These are phyloP conservation scores for Vanacampus margaritifer DNA, from an alignment of 2,113 vertebrate species.

Conservation along the genomic window DNA sequence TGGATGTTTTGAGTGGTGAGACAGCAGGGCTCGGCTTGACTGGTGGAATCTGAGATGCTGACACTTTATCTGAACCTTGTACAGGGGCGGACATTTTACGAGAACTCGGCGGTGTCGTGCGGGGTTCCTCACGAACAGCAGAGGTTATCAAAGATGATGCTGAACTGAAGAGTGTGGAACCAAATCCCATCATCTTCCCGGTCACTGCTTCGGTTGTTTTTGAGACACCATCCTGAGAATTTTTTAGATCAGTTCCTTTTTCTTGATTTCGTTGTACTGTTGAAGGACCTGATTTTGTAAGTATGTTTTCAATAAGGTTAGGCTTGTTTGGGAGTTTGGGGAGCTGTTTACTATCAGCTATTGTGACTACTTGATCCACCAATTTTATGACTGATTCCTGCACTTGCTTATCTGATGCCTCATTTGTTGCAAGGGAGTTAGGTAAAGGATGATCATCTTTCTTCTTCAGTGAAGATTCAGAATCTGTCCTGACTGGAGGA, in stretches of 20 bases:
- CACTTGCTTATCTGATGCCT: background rate
- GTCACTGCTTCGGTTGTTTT: slow-evolving; percentile 51
- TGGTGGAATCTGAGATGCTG: slow-evolving; percentile 31
- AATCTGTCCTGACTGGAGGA: slow-evolving; percentile 3
- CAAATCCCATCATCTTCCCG: slow-evolving; percentile 67
- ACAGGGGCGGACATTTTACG: slow-evolving; percentile 63
- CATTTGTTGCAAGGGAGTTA: background rate
- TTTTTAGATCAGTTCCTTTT: slow-evolving; percentile 66
- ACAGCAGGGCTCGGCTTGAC: slow-evolving; percentile 34
- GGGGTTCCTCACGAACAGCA: slow-evolving; percentile 60
- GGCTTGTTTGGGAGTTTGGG: slow-evolving; percentile 37
- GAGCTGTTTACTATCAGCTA: slow-evolving; percentile 15
- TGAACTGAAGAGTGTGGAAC: slow-evolving; percentile 66
- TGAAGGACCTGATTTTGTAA: slow-evolving; percentile 57
- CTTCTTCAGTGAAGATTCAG: slow-evolving; percentile 8
- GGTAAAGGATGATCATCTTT: background rate
- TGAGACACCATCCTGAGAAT: slow-evolving; percentile 41
- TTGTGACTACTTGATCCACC: slow-evolving; percentile 20
- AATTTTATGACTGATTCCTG: slow-evolving; percentile 22
- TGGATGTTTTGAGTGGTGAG: slow-evolving; percentile 34
- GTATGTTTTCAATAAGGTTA: slow-evolving; percentile 36
- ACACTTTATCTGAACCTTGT: slow-evolving; percentile 49
- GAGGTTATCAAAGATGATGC: slow-evolving; percentile 68
- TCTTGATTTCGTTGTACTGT: slow-evolving; percentile 65
- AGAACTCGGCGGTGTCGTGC: slow-evolving; percentile 46